Percentiles rank a stretch among this genome's conserved stretches.
Conservation (phyloP, 2,797 vertebrate species). For the Anableps anableps region DNA sequence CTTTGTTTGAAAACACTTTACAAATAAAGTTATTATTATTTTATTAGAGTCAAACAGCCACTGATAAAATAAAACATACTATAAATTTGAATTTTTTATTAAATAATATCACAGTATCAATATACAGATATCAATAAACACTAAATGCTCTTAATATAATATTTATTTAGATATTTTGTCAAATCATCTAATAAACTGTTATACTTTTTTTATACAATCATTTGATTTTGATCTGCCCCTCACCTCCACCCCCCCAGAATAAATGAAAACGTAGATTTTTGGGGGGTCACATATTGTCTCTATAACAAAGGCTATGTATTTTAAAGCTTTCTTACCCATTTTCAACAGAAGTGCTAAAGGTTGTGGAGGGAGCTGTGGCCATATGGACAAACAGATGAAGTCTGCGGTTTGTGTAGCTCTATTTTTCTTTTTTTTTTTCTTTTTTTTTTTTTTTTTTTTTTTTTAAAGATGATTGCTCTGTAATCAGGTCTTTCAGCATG, state of each 20-base stretch:
- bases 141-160: not conserved
- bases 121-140: not conserved
- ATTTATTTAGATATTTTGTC: not conserved
- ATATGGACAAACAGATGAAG: constrained; percentile 5
- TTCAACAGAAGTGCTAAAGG: not conserved
- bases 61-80: not conserved
- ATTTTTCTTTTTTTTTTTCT: no score
- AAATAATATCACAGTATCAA: not conserved
- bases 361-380: not conserved
- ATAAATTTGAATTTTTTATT: not conserved
- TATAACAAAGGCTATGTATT: not conserved
- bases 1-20: not conserved
- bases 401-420: not conserved
- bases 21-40: no score
- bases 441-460: constrained; percentile 18
- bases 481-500: constrained; percentile 54
- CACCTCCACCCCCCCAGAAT: not conserved
- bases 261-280: not conserved
- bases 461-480: constrained; percentile 57
- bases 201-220: not conserved
- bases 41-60: not conserved
- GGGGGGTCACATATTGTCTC: not conserved
- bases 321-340: not conserved
- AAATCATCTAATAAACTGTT: not conserved
- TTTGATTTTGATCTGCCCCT: not conserved